Base-by-base conservation (phyloP, 1,140 invertebrate genomes). In the Drosophila bifasciata region DNA sequence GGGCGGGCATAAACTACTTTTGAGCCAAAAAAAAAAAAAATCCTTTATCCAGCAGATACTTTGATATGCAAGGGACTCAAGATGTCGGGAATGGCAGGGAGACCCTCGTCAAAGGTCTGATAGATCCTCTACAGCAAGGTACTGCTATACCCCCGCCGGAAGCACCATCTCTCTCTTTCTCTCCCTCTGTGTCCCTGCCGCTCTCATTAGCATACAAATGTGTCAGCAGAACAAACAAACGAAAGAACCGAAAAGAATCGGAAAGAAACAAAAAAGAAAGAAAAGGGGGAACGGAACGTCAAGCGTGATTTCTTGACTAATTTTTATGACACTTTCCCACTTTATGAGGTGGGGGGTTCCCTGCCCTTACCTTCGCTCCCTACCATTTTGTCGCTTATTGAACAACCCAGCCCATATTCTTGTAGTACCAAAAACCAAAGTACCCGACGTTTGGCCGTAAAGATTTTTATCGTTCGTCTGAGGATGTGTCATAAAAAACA, bases 301-400 rank as follows among this genome's bases (percentile, higher is more conserved):
- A 73, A 78, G 74, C 83, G 83, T 88, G 83, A 86, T 86, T 86
- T 86, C 83, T 86, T 86, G 83, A 86, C 83, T 86, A 86, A 86
- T 86, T 86, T 86, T 86, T 86, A 86, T 88, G 83, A 86, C 83
- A 86, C 83, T 86, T 86, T 86, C 88, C 32, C 83, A 86, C 70
- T 86, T 86, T 83, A 86, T 86, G 83, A 78, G 55, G 45, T 44
- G 57, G 46, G 7, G 48, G n/a, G n/a, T n/a, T 46, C 71, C 9
- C 25, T 19, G 32, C 28, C 28, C 9, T 51, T 39, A n/a, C 57
- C 51, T 36, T 64, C 15, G 7, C 9, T 13, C 32, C 44, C 25
- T 28, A 46, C 39, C 52, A 60, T 67, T 74, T 64, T 48, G 40
- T 51, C 50, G 56, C 53, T 32, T 75, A 74, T 75, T 75, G 72